Base-by-base conservation (phyloP, 2,797 vertebrate species). In the Pipistrellus pygmaeus region DNA sequence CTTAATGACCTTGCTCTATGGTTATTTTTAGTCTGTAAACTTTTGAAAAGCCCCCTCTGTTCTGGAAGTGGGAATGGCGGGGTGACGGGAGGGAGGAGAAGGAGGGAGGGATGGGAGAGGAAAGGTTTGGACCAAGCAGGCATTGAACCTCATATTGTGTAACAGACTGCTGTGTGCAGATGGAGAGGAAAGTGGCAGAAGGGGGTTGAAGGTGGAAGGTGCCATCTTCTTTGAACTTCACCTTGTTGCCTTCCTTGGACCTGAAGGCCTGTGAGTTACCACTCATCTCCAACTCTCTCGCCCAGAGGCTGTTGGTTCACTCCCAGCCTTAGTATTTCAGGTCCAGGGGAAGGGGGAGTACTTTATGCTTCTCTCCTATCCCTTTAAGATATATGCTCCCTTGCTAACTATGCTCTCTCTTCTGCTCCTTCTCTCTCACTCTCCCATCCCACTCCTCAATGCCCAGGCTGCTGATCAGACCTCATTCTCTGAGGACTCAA, bases 1-100 rank as follows among this genome's bases (percentile, higher is more conserved):
- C 71, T 90, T 72, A 90, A 78, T 86, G 69, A 64, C 48, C 60
- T 85, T 87, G 30, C 32, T 91, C 44, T 73, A 2, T 71, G 44
- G 6, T 88, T 96, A 48, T 92, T 88, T 91, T 93, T 53, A 93
- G 89, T 66, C 69, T 57, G 23, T 30, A 76, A 48, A 85, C 38
- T 64, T 93, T 77, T 88, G 75, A 88, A 78, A 90, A 78, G 77
- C 21, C 1, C 80, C 23, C 3, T n/a, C 64, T 46, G 7, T 11
- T 6, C 73, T 51, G 51, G 51, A 84, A 72, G 11, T 75, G 46
- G 57, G 32, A 12, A 68, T 6, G 53, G 32, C 12, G 7, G 8
- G 10, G 10, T 41, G 38, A 41, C 11, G 11, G 12, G 5, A 5
- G 18, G 25, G 75, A 21, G 21, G 14, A 57, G 30, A 41, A 75